Evolutionary conservation across 2,888 invertebrate species (phyloP), one percentile per base, ranked within the genome.

Genomic region (Hydrotaea diabolus): DNA sequence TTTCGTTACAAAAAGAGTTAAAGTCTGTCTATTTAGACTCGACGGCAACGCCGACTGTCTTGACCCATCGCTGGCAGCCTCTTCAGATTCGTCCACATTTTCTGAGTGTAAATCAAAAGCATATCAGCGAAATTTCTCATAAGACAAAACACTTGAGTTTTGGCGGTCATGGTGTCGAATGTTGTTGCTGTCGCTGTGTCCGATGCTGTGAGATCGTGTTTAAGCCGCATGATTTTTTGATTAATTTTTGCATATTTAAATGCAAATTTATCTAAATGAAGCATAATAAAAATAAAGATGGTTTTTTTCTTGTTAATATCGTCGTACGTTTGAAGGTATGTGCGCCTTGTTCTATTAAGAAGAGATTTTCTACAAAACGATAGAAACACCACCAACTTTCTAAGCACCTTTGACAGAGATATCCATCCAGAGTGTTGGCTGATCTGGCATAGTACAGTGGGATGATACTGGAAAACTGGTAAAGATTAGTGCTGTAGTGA

Each of bases 261-360:
- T 80, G 73, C 69, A 66, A 57, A 74, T 74, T 80, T 80, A 46
- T 53, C 31, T 79, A 73, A 79, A 79, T 79, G 79, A 73, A 73
- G 26, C 73, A 66, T 73, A 62, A 79, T 72, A 79, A 72, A 66
- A 79, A 73, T 73, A 73, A 26, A 59, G 21, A 15, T 87, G 88
- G 86, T 88, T 88, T 89, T 88, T 89, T 89, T 88, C 39, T 64
- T 64, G 4, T 36, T n/a, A n/a, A n/a, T n/a, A n/a, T n/a, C n/a
- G n/a, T 36, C 4, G 39, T 11, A 39, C 39, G 39, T 72, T 46
- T 17, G n/a, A 39, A 19, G 39, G 15, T 62, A 3, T n/a, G 9
- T 64, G 15, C 17, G 7, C 8, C 13, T 13, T 7, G 21, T 66
- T 66, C 66, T 39, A 66, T 66, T 59, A 59, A 59, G 39, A 26